These are phyloP conservation scores for Poeciliopsis presidionis DNA, from an alignment of 2,797 vertebrate species.

Conservation along the genomic window DNA sequence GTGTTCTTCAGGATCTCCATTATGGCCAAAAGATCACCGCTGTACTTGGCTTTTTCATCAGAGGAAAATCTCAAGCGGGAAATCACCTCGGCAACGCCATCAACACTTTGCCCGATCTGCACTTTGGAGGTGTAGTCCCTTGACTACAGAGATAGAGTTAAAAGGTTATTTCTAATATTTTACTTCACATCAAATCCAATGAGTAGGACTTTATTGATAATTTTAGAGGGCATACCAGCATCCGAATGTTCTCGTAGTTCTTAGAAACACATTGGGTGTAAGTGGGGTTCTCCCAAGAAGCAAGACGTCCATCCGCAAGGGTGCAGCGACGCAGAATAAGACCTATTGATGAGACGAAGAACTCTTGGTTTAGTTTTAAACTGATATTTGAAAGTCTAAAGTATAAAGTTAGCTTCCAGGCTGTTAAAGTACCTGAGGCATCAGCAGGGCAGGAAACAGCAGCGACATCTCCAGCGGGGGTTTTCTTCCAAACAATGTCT, in stretches of 20 bases:
- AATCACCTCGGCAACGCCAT: conserved; percentile 90
- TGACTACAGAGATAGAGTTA: conserved; percentile 74
- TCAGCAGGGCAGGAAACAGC: conserved; percentile 89
- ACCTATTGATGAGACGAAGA: conserved; percentile 76
- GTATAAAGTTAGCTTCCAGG: neutral
- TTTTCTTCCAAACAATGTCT: conserved; percentile 92
- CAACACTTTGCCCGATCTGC: conserved; percentile 85
- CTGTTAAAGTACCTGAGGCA: conserved; percentile 84
- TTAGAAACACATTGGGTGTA: conserved; percentile 95
- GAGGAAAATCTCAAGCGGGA: conserved; percentile 92
- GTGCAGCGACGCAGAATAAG: conserved; percentile 92
- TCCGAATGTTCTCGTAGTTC: conserved; percentile 93
- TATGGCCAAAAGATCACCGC: conserved; percentile 91
- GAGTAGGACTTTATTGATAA: conserved; percentile 2
- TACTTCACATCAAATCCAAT: conserved; percentile 6
- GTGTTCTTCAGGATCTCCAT: conserved; percentile 93
- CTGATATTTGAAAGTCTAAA: neutral
- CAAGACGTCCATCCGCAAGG: conserved; percentile 91
- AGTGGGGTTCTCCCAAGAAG: conserved; percentile 94
- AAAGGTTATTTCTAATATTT: conserved; percentile 38
- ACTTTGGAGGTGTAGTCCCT: conserved; percentile 90
- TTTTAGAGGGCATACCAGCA: conserved; percentile 84
- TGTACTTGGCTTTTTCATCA: conserved; percentile 92
- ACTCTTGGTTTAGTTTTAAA: conserved; percentile 5
- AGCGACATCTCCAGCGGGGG: conserved; percentile 89